Evolutionary conservation across 2,888 invertebrate species (phyloP), one percentile per base, ranked within the genome.

Genomic region (Philereme transversata): DNA sequence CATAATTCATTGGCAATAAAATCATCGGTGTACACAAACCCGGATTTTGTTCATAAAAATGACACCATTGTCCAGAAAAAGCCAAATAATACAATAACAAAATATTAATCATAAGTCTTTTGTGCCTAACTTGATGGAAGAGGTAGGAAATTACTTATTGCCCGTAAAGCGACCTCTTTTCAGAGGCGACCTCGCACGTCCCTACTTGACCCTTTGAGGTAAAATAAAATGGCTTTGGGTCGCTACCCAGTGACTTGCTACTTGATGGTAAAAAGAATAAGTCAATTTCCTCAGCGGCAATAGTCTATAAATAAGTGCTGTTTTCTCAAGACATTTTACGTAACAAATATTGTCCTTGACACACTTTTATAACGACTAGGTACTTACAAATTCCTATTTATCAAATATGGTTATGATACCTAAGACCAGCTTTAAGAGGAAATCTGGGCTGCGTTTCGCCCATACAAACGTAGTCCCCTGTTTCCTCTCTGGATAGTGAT

Each of bases 91-190:
- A 64, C 58, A 67, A 22, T 64, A 68, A 69, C 74, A 70, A 70
- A 76, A 74, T 74, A 79, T 80, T 72, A 76, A 76, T 74, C 73
- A 70, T 60, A 70, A 71, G 62, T 70, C 68, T 73, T 72, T 74
- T 70, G 65, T 67, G 62, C 67, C 64, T 66, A 70, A 71, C 70
- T 71, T 67, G 68, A 67, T 70, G 65, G 72, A 73, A 62, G 65
- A 69, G 72, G 73, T 70, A 70, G 74, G 71, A 79, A 79, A 79
- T 79, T 77, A 76, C 76, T 70, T 79, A 79, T 75, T 73, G 76
- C 72, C 74, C 71, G 72, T 71, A 74, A 75, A 73, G 67, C 71
- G 71, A 67, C 71, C 72, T 74, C 75, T 76, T 78, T 72, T 78
- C 74, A 79, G 70, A 71, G 69, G 69, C 71, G 72, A 69, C 72